Evolutionary conservation across 2,113 vertebrate genomes (phyloP).

Genomic region (Cinclus mexicanus): DNA sequence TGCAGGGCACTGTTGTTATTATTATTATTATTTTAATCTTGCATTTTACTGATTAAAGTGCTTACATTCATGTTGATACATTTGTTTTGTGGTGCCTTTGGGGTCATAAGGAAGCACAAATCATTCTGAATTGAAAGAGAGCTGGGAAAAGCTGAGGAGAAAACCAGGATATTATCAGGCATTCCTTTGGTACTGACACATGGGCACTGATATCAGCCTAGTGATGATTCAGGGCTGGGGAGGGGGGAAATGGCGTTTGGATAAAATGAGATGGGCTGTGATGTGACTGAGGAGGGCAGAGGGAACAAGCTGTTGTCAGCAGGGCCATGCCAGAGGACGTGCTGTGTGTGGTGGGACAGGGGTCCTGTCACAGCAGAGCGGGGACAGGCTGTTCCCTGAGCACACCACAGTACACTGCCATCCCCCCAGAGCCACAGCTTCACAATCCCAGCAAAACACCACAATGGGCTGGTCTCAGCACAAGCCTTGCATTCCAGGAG

Average conservation of each 20-base stretch:
- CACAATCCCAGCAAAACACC: fast-evolving
- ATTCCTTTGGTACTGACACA: background rate
- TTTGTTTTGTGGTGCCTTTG: conserved; percentile 16
- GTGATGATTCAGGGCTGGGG: background rate
- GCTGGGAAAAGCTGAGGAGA: background rate
- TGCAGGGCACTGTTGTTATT: background rate
- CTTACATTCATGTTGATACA: background rate
- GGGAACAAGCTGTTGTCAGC: background rate
- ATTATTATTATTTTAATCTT: background rate
- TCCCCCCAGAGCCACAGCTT: background rate
- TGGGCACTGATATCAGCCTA: background rate
- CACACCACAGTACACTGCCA: fast-evolving
- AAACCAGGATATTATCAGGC: background rate
- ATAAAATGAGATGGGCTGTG: background rate
- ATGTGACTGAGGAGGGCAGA: background rate
- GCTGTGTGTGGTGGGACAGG: background rate
- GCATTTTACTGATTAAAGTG: conserved; percentile 4
- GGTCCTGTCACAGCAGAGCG: background rate
- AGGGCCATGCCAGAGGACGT: background rate
- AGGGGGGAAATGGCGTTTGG: background rate
- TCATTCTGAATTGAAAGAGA: background rate
- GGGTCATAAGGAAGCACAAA: conserved; percentile 11
- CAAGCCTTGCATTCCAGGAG: background rate
- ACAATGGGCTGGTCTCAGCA: background rate
- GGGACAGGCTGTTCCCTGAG: background rate